Evolutionary conservation across 2,888 invertebrate genomes (phyloP).

Genomic region (Syrphus vitripennis): DNA sequence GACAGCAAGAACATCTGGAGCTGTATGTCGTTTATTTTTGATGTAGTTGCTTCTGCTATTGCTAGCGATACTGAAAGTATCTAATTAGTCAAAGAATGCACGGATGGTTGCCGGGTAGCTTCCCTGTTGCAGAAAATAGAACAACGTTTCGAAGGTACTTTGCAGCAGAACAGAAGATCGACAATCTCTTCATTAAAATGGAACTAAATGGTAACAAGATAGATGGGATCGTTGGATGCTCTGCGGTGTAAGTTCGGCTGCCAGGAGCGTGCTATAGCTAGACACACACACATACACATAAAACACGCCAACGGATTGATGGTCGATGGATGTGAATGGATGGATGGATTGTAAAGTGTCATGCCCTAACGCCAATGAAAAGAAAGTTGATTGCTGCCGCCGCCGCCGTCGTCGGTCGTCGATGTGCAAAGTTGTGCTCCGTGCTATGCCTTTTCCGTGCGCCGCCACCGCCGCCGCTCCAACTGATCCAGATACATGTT

Average conservation of each 20-base stretch:
- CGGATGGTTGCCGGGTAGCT: slow-evolving; percentile 47
- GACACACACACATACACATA: neutral
- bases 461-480: neutral
- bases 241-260: slow-evolving; percentile 7
- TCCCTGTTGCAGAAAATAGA: slow-evolving; percentile 69
- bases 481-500: slow-evolving; percentile 55
- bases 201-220: slow-evolving; percentile 63
- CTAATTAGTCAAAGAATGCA: slow-evolving; percentile 70
- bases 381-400: slow-evolving; percentile 60
- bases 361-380: slow-evolving; percentile 69
- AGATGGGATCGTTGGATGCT: slow-evolving; percentile 47
- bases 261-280: slow-evolving; percentile 52
- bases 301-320: slow-evolving; percentile 39
- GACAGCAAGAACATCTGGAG: slow-evolving; percentile 51
- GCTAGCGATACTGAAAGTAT: slow-evolving; percentile 39
- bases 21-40: neutral
- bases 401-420: neutral
- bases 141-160: neutral
- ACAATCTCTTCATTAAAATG: slow-evolving; percentile 65
- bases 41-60: neutral
- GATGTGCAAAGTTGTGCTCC: neutral
- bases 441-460: neutral
- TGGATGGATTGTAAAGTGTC: slow-evolving; percentile 65
- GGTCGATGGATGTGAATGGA: slow-evolving; percentile 48
- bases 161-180: slow-evolving; percentile 33